Conservation (phyloP, 2,888 invertebrate species). For the Leptinotarsa tumamoca region DNA sequence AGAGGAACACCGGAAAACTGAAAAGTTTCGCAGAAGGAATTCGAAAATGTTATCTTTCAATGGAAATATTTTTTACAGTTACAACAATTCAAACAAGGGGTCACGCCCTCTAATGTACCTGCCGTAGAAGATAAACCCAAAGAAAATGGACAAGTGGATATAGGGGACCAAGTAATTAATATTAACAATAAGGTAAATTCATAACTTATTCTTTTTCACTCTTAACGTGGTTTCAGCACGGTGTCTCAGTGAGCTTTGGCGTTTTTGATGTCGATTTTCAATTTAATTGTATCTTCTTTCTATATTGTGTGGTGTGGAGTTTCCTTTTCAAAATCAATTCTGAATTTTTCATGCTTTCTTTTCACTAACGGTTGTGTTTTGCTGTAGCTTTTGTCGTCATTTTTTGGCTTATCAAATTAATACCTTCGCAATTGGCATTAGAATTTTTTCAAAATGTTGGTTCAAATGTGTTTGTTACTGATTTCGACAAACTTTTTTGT, state of each 20-base stretch:
- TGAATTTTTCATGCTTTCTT: background rate
- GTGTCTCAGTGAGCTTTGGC: slow-evolving; percentile 8
- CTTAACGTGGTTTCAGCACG: slow-evolving; percentile 22
- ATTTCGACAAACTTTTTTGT: too few species aligned
- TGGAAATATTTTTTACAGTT: slow-evolving; percentile 69
- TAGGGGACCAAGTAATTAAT: slow-evolving; percentile 68
- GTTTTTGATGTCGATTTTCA: slow-evolving; percentile 15
- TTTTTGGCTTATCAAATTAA: background rate
- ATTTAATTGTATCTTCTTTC: background rate
- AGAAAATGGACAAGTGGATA: slow-evolving; percentile 82
- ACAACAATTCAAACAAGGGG: slow-evolving; percentile 84
- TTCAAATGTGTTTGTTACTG: too few species aligned
- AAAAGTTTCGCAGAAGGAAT: too few species aligned
- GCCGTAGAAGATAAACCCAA: slow-evolving; percentile 76
- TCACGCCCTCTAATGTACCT: slow-evolving; percentile 72
- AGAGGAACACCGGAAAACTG: too few species aligned
- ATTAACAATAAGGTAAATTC: slow-evolving; percentile 57
- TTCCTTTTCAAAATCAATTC: slow-evolving; percentile 7
- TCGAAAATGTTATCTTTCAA: background rate
- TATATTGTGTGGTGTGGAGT: background rate
- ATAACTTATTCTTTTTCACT: background rate
- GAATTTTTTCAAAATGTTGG: too few species aligned
- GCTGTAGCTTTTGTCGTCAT: slow-evolving; percentile 22
- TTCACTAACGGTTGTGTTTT: background rate
- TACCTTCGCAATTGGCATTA: too few species aligned